Percentiles rank a stretch among this genome's conserved stretches.
These are phyloP conservation scores for Drosophila anceps DNA, from an alignment of 2,888 invertebrate genomes.

Conservation along the genomic window DNA sequence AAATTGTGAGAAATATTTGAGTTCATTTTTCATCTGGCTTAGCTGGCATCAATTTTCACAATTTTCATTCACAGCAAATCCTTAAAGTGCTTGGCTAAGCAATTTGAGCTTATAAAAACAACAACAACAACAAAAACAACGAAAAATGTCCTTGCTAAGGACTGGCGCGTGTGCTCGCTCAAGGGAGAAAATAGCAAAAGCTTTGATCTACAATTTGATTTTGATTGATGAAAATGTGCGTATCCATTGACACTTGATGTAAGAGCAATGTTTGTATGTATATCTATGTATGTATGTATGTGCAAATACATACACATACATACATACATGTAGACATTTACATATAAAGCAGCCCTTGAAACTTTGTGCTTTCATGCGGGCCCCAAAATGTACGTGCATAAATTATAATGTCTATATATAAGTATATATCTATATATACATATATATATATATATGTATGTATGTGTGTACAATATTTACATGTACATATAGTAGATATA, in stretches of 20 bases:
- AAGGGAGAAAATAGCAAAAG: slow-evolving; percentile 30
- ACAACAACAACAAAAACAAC: background rate
- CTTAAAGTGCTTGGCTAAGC: slow-evolving; percentile 43
- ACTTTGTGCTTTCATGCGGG: background rate
- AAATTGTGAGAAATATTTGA: background rate
- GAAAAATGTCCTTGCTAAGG: background rate
- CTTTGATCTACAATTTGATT: slow-evolving; percentile 55
- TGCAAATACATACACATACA: too few relatives aligned
- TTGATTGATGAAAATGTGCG: slow-evolving; percentile 66
- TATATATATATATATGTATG: background rate
- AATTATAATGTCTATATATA: slow-evolving; percentile 4
- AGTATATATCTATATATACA: background rate
- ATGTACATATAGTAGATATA: background rate
- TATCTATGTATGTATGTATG: background rate
- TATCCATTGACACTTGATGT: slow-evolving; percentile 54
- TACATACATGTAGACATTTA: background rate
- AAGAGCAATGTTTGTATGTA: slow-evolving; percentile 3
- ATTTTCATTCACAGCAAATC: slow-evolving; percentile 15
- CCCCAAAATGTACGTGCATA: slow-evolving; percentile 1
- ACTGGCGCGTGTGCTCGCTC: slow-evolving; percentile 23
- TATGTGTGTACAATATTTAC: background rate
- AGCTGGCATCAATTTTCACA: slow-evolving; percentile 54
- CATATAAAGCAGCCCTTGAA: background rate
- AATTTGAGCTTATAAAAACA: slow-evolving; percentile 31
- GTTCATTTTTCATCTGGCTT: slow-evolving; percentile 36